Evolutionary conservation across 2,888 invertebrate genomes (phyloP).

Genomic region (Rhamphomyia laevipes): DNA sequence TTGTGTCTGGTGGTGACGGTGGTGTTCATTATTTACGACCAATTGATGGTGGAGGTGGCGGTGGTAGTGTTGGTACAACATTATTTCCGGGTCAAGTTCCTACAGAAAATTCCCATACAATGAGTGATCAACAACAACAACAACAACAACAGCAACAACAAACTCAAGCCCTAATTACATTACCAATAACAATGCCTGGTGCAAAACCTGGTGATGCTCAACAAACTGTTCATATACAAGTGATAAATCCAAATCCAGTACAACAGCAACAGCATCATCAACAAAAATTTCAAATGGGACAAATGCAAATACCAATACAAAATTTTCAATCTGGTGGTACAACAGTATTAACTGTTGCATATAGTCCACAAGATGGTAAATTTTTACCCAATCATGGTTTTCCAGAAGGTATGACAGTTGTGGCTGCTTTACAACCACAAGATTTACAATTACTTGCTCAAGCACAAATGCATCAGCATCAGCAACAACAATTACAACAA

Average conservation of each 20-base stretch:
- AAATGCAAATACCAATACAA: conserved; percentile 61
- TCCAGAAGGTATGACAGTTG: conserved; percentile 50
- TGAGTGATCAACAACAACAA: neutral
- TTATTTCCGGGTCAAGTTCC: conserved; percentile 25
- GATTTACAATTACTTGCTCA: conserved; percentile 51
- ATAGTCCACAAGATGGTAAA: conserved; percentile 51
- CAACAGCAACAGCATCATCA: conserved; percentile 27
- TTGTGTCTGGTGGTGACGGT: conserved; percentile 56
- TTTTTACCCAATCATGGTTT: conserved; percentile 42
- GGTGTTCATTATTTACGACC: conserved; percentile 64
- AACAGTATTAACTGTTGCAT: conserved; percentile 63
- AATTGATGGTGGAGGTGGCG: conserved; percentile 39
- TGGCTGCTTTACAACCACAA: conserved; percentile 55
- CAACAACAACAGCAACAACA: conserved; percentile 23
- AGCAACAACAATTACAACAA: conserved; percentile 13
- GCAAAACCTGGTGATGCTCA: conserved; percentile 64
- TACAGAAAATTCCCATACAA: conserved; percentile 12
- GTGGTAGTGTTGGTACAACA: conserved; percentile 22
- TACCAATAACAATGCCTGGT: conserved; percentile 67
- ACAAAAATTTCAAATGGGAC: conserved; percentile 56
- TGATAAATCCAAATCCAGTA: conserved; percentile 48
- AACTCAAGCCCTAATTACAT: conserved; percentile 57
- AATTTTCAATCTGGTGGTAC: conserved; percentile 58
- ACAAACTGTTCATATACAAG: conserved; percentile 68
- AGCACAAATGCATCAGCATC: conserved; percentile 20